phyloP scores from a whole-genome alignment of 2,888 invertebrate species.

The Ganaspis brasiliensis region DNA sequence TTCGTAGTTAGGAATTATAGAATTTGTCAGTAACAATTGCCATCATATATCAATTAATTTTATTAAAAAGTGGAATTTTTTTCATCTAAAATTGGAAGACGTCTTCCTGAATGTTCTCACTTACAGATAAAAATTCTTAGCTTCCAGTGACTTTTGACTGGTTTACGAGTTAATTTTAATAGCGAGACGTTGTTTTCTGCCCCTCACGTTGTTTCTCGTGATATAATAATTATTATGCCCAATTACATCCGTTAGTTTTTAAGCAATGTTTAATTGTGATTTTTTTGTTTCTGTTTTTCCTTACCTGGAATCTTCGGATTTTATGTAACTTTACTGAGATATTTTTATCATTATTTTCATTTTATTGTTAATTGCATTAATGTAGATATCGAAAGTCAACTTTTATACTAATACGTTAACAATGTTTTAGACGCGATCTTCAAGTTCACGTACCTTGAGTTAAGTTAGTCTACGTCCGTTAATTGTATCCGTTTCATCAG shows the following conservation, averaged over 20 bases:
- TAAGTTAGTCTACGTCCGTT: slow-evolving; percentile 35
- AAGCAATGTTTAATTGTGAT: slow-evolving; percentile 59
- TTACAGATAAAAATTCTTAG: neutral
- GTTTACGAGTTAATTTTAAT: slow-evolving; percentile 2
- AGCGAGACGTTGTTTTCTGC: neutral
- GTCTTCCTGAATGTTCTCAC: slow-evolving; percentile 33
- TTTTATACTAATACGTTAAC: slow-evolving; percentile 50
- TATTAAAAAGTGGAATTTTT: neutral
- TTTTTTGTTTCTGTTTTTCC: slow-evolving; percentile 58
- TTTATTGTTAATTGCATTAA: slow-evolving; percentile 29
- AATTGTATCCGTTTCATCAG: slow-evolving; percentile 1
- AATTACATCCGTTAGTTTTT: slow-evolving; percentile 44
- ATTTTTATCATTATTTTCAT: slow-evolving; percentile 12
- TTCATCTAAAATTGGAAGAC: neutral
- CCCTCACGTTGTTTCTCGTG: slow-evolving; percentile 22
- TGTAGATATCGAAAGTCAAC: slow-evolving; percentile 48
- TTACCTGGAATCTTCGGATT: slow-evolving; percentile 49
- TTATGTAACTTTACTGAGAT: slow-evolving; percentile 53
- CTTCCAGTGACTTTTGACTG: slow-evolving; percentile 4
- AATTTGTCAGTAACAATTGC: slow-evolving; percentile 48
- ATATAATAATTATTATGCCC: slow-evolving; percentile 1
- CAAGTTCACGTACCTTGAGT: slow-evolving; percentile 40
- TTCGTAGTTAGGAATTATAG: slow-evolving; percentile 46
- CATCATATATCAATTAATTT: too few relatives aligned
- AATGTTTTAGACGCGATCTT: slow-evolving; percentile 26